Percentiles rank a stretch among this genome's conserved stretches.
These are phyloP conservation scores for Larimichthys polyactis DNA, from an alignment of 2,113 vertebrate species.

Conservation along the genomic window DNA sequence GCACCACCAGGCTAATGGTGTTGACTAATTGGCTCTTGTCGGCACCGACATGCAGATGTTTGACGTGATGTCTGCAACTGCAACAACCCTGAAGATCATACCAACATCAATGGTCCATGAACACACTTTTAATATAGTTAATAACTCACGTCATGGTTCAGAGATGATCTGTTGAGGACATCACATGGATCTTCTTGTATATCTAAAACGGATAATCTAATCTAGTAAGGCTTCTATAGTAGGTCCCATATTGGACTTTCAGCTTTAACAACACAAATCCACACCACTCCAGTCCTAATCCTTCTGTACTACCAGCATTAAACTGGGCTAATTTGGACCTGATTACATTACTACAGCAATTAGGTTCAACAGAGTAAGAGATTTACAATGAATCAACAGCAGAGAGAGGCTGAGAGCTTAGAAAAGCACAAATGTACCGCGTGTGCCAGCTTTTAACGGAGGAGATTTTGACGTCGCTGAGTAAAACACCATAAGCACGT, in stretches of 20 bases:
- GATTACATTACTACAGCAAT: slow-evolving; percentile 56
- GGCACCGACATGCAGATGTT: background rate
- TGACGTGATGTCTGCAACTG: slow-evolving; percentile 16
- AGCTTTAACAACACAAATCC: slow-evolving; percentile 50
- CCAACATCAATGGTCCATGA: background rate
- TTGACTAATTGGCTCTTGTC: slow-evolving; percentile 43
- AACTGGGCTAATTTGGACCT: slow-evolving; percentile 47
- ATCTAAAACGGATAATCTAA: slow-evolving; percentile 14
- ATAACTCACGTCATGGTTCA: background rate
- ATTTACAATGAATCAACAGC: slow-evolving; percentile 27
- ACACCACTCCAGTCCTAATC: slow-evolving; percentile 35
- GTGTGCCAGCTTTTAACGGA: background rate
- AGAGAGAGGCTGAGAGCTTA: slow-evolving; percentile 7
- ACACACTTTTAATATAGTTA: slow-evolving; percentile 1
- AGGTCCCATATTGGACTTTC: slow-evolving; percentile 10
- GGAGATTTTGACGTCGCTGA: background rate
- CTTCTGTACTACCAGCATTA: slow-evolving; percentile 25
- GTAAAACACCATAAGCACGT: background rate
- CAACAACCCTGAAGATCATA: background rate
- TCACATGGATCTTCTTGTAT: background rate
- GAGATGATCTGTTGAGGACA: background rate
- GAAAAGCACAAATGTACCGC: background rate
- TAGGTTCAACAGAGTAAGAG: slow-evolving; percentile 11
- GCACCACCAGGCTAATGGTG: slow-evolving; percentile 2
- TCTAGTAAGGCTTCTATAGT: background rate